These are phyloP conservation scores for Campylorhamphus procurvoides DNA, from an alignment of 2,113 vertebrate genomes.

Conservation along the genomic window DNA sequence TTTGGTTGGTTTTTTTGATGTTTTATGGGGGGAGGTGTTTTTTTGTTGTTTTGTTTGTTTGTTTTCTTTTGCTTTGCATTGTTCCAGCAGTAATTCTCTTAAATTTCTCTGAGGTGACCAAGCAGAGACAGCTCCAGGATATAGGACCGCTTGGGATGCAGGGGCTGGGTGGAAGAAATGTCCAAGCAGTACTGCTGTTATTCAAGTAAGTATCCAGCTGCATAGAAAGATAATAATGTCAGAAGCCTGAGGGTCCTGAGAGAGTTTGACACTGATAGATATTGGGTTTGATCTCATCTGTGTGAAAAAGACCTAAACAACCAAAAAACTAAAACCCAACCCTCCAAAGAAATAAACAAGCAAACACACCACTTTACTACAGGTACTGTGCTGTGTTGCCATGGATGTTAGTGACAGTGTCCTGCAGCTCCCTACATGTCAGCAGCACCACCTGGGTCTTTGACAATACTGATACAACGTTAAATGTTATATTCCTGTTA, in stretches of 20 bases:
- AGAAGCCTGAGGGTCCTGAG: neutral
- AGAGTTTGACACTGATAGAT: neutral
- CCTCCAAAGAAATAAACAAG: neutral
- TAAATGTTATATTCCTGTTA: neutral
- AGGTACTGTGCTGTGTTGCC: neutral
- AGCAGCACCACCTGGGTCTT: neutral
- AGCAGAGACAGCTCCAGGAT: neutral
- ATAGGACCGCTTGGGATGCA: neutral
- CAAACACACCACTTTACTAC: neutral
- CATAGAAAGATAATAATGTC: neutral
- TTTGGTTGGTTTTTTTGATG: neutral
- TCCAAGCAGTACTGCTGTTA: neutral
- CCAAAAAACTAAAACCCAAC: accelerated
- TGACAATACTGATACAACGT: neutral
- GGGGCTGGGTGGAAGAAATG: neutral
- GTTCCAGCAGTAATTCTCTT: neutral
- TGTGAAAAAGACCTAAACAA: neutral
- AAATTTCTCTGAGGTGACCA: neutral
- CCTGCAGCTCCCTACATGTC: neutral
- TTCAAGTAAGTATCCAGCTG: neutral
- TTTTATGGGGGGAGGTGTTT: neutral
- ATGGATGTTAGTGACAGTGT: neutral
- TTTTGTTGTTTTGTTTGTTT: neutral
- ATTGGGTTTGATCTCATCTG: neutral
- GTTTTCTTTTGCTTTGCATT: neutral